Conservation (phyloP, 2,113 vertebrate species). For the Zosterops japonicus region DNA sequence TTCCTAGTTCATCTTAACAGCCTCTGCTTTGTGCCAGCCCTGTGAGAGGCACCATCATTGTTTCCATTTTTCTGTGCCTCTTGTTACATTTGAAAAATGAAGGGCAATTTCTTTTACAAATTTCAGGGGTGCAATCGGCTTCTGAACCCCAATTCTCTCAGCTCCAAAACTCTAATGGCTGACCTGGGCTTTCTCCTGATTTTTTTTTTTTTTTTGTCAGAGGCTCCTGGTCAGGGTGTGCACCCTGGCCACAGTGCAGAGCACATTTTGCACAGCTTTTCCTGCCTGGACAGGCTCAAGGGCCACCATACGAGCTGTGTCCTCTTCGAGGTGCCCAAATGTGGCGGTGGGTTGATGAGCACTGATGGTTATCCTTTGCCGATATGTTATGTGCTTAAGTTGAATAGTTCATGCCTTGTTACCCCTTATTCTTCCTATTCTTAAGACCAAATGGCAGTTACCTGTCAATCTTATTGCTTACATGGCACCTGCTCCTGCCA, state of each 20-base stretch:
- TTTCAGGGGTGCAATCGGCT: background rate
- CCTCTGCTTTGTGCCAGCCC: background rate
- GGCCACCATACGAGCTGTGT: rapidly evolving
- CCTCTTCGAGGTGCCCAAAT: background rate
- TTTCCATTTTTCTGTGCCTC: background rate
- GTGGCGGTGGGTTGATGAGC: too few relatives aligned
- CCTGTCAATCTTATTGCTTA: too few relatives aligned
- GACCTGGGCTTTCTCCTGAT: background rate
- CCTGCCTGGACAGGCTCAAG: background rate
- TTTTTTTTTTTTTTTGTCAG: background rate
- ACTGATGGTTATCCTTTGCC: too few relatives aligned
- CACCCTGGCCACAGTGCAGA: background rate
- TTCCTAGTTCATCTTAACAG: background rate
- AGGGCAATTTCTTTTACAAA: background rate
- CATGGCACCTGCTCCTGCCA: too few relatives aligned
- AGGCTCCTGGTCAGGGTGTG: background rate
- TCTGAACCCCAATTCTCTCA: background rate
- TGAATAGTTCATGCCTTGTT: too few relatives aligned
- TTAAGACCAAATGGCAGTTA: too few relatives aligned
- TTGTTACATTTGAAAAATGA: background rate
- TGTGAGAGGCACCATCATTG: background rate
- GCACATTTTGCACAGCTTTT: background rate
- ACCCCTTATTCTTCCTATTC: too few relatives aligned
- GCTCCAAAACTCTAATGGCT: background rate
- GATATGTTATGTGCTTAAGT: too few relatives aligned